Evolutionary conservation across 2,888 invertebrate genomes (phyloP), one percentile per base, ranked within the genome.

Genomic region (Andrena hattorfiana): DNA sequence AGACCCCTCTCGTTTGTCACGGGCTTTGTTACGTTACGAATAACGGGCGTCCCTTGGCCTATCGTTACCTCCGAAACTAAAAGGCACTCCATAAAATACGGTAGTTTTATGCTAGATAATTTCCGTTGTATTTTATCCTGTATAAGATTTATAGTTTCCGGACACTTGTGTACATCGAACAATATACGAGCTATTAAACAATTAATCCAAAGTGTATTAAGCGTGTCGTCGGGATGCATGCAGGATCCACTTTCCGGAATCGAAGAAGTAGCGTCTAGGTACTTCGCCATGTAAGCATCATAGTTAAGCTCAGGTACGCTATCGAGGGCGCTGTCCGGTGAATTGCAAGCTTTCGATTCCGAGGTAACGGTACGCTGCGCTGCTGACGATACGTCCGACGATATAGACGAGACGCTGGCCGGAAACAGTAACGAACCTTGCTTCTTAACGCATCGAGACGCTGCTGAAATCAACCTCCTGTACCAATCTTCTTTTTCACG

Each of bases 401-500:
- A 26, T 10, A 51, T 7, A 10, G 48, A 51, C 8, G 62, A 67
- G 3, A 32, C 5, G 20, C 63, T 49, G 20, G 26, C 35, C 1
- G 85, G 63, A 5, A 88, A 89, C 16, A 90, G 86, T 28, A 80
- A 88, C 83, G 42, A 91, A 90, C 83, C 71, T 8, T 56, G 64
- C 4, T 72, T 79, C 26, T 74, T 78, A 8, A 8, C 5, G 7
- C 30, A 16, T 8, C 60, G 63, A 4, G 68, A 68, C 8, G 79
- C 35, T 20, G 95, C 95, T 7, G 93, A 93, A 64, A 91, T 90
- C 48, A 96, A 91, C 7, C 95, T 94, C 69, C 96, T 94, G 86
- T 94, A 96, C 98, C 98, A 98, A 90, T 98, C 97, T 94, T 98
- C 98, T 94, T 99, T 99, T 91, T 98, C 98, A 70, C 98, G 95